Evolutionary conservation across 2,797 vertebrate genomes (phyloP).

Genomic region (Acanthurus leucopareius): DNA sequence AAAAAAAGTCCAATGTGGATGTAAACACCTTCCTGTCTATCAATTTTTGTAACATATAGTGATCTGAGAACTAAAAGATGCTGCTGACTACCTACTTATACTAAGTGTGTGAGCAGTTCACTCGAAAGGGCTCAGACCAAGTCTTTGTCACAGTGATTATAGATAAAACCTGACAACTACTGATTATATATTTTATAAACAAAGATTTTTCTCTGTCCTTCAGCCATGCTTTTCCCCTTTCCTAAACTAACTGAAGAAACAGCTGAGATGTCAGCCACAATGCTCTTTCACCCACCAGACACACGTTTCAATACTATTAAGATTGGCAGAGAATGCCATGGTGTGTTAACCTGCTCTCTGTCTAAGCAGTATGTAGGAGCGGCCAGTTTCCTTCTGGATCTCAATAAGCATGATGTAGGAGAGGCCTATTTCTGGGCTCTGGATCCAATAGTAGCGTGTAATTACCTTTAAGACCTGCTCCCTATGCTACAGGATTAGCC

Average conservation of each 20-base stretch:
- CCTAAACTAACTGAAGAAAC: not conserved
- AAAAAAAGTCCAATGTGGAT: slow-evolving; percentile 6
- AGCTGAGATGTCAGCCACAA: slow-evolving; percentile 14
- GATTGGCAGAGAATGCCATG: slow-evolving; percentile 47
- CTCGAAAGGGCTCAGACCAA: slow-evolving; percentile 14
- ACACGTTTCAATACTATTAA: slow-evolving; percentile 24
- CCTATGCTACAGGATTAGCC: slow-evolving; percentile 80
- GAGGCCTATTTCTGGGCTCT: slow-evolving; percentile 70
- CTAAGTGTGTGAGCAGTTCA: not conserved
- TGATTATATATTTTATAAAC: no score
- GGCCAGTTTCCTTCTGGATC: slow-evolving; percentile 63
- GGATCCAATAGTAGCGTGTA: slow-evolving; percentile 81
- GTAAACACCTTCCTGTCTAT: slow-evolving; percentile 9
- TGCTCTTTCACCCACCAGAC: slow-evolving; percentile 28
- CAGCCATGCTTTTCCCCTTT: slow-evolving; percentile 12
- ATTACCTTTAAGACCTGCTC: slow-evolving; percentile 83
- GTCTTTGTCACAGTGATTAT: slow-evolving; percentile 14
- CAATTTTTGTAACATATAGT: slow-evolving; percentile 9
- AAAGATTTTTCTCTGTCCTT: not conserved
- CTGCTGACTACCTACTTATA: slow-evolving; percentile 22
- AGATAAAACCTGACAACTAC: not conserved
- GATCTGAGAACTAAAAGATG: slow-evolving; percentile 7
- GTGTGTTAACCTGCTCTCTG: slow-evolving; percentile 60
- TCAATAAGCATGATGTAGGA: slow-evolving; percentile 69
- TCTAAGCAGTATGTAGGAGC: slow-evolving; percentile 50